Percentiles rank a stretch among this genome's conserved stretches.
Evolutionary conservation across 2,113 vertebrate species (phyloP).

Genomic region (Cygnus atratus): DNA sequence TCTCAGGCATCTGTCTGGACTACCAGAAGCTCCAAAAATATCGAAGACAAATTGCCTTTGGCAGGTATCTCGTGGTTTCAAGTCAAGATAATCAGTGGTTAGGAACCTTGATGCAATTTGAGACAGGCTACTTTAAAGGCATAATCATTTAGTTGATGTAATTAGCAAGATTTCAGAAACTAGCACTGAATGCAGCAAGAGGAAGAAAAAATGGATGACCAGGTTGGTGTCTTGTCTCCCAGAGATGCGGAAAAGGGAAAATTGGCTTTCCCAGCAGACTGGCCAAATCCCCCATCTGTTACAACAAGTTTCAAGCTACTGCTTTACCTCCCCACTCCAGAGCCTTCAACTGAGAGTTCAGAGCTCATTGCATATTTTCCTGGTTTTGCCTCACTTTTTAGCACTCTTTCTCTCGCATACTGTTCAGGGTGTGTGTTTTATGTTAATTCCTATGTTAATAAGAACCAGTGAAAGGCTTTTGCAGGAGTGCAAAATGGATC

Average conservation of each 20-base stretch:
- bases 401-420: neutral
- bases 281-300: neutral
- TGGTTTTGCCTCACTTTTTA: neutral
- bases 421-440: neutral
- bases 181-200: neutral
- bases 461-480: neutral
- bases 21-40: neutral
- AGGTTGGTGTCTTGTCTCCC: neutral
- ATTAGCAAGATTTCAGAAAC: neutral
- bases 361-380: neutral
- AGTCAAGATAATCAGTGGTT: neutral
- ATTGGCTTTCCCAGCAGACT: neutral
- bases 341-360: neutral
- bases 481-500: conserved; percentile 20
- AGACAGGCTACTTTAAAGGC: neutral
- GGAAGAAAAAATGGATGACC: neutral
- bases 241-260: neutral
- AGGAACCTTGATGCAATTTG: neutral
- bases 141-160: neutral
- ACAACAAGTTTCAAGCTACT: neutral
- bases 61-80: neutral
- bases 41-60: neutral
- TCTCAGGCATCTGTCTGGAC: neutral
- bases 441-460: conserved; percentile 47
- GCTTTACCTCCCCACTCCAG: neutral